phyloP scores from a whole-genome alignment of 2,888 invertebrate genomes.

The Helicoverpa assulta region DNA sequence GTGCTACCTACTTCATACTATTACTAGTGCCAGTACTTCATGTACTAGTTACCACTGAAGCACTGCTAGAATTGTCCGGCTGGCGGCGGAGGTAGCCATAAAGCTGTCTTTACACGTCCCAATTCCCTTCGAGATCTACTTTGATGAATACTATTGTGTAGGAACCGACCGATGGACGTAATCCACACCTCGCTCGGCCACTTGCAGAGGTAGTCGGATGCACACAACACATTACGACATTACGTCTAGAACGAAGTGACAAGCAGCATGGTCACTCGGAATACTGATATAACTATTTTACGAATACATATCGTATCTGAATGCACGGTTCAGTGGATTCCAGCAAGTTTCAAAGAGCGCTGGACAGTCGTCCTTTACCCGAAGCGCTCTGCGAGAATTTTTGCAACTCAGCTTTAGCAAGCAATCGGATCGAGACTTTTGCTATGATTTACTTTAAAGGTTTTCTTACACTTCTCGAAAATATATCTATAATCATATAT shows the following conservation, averaged over 20 bases:
- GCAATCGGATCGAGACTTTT: conserved; percentile 34
- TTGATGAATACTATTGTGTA: conserved; percentile 32
- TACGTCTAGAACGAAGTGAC: conserved; percentile 26
- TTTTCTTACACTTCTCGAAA: conserved; percentile 26
- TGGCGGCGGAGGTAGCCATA: not conserved
- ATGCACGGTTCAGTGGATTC: conserved; percentile 45
- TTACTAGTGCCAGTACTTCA: too few relatives aligned
- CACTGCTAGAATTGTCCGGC: not conserved
- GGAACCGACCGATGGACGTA: conserved; percentile 14
- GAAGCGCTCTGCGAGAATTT: conserved; percentile 42
- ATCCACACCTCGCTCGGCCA: conserved; percentile 16
- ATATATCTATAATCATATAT: too few relatives aligned
- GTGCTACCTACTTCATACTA: not conserved
- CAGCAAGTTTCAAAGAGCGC: conserved; percentile 47
- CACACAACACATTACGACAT: conserved; percentile 30
- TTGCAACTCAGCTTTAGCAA: conserved; percentile 50
- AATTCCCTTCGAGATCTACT: conserved; percentile 38
- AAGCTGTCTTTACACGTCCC: conserved; percentile 25
- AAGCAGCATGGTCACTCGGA: conserved; percentile 21
- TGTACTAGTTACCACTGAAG: conserved; percentile 7
- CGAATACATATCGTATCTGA: conserved; percentile 44
- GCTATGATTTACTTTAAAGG: conserved; percentile 37
- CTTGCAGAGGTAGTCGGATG: conserved; percentile 22
- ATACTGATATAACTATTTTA: conserved; percentile 31
- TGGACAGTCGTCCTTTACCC: conserved; percentile 37